Evolutionary conservation across 2,797 vertebrate genomes (phyloP).

Genomic region (Microcaecilia unicolor): DNA sequence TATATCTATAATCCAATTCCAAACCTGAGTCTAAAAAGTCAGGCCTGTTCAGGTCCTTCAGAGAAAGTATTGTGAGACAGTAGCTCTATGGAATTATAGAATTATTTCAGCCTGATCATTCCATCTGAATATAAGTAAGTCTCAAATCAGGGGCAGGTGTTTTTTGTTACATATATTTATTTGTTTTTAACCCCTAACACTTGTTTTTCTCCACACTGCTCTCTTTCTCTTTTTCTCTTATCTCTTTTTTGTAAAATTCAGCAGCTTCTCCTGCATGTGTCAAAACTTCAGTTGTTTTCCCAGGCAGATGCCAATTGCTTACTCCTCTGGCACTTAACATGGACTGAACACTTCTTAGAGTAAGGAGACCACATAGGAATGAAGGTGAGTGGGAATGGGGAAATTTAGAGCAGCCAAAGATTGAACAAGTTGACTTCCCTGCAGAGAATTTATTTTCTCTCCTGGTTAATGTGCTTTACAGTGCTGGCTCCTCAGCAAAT

Average conservation of each 20-base stretch:
- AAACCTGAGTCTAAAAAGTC: no score
- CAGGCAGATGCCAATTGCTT: not conserved
- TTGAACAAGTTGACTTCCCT: conserved; percentile 15
- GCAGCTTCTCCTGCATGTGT: not conserved
- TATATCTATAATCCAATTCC: no score
- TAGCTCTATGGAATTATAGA: no score
- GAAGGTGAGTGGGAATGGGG: no score
- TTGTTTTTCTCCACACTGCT: not conserved
- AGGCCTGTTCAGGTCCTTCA: no score
- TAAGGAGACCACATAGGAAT: no score
- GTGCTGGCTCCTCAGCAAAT: no score
- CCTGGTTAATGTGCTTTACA: no score
- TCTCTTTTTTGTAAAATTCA: not conserved
- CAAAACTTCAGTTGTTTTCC: not conserved
- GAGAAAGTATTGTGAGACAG: no score
- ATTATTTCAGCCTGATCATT: not conserved
- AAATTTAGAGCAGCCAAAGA: conserved; percentile 1
- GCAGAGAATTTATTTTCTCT: conserved; percentile 9
- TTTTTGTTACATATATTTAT: not conserved
- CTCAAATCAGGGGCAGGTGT: not conserved
- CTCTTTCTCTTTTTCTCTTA: not conserved
- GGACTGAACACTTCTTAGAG: not conserved
- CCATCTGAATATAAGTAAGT: not conserved
- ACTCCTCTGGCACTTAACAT: not conserved
- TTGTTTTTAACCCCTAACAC: not conserved